Conservation (phyloP, 2,797 vertebrate species). For the Miichthys miiuy region DNA sequence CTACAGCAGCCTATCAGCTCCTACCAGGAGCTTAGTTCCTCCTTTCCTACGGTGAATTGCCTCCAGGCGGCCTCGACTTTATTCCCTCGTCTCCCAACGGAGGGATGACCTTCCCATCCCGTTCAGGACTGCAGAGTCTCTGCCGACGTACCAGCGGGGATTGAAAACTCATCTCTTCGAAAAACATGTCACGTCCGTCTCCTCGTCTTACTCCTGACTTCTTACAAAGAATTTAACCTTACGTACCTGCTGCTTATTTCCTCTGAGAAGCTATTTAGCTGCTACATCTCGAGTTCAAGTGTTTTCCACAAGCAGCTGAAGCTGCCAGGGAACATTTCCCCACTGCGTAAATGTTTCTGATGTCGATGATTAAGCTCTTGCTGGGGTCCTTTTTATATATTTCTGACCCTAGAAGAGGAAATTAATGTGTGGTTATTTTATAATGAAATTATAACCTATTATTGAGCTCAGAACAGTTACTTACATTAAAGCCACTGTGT, state of each 20-base stretch:
- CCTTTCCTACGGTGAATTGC: slow-evolving; percentile 55
- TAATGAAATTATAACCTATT: neutral
- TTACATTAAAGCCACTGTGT: too few relatives aligned
- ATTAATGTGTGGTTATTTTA: neutral
- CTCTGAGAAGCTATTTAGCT: slow-evolving; percentile 31
- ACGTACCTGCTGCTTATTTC: slow-evolving; percentile 21
- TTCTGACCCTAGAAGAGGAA: neutral
- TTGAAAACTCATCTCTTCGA: slow-evolving; percentile 56
- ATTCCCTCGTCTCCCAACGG: slow-evolving; percentile 57
- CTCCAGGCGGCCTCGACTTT: slow-evolving; percentile 57
- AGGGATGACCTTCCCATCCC: slow-evolving; percentile 68
- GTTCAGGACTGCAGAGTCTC: slow-evolving; percentile 57
- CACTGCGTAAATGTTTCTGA: neutral
- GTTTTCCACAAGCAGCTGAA: neutral
- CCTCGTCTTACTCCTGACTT: slow-evolving; percentile 17
- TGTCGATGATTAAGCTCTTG: neutral
- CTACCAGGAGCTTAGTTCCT: slow-evolving; percentile 43
- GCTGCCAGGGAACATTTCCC: neutral
- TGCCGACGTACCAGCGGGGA: slow-evolving; percentile 36
- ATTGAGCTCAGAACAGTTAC: neutral
- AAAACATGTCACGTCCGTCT: slow-evolving; percentile 60
- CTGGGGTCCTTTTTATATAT: neutral
- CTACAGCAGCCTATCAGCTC: slow-evolving; percentile 60
- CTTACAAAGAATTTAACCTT: slow-evolving; percentile 48
- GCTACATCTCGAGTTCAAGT: neutral